Evolutionary conservation across 2,888 invertebrate species (phyloP).

Genomic region (Epistrophella euchroma): DNA sequence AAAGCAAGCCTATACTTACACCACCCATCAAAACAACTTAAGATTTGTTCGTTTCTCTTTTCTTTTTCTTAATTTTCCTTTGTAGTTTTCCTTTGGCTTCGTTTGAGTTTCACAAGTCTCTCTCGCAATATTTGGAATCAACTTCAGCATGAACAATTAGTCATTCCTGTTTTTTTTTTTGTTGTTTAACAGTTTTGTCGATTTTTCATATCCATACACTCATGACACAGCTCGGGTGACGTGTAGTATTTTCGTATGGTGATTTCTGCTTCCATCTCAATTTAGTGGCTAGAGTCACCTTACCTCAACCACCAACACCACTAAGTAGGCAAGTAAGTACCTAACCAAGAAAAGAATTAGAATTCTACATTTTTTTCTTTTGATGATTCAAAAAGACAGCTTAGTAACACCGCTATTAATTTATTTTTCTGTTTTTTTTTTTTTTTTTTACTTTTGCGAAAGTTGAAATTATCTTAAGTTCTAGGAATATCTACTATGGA

Average conservation of each 20-base stretch:
- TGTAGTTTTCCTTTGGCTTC: slow-evolving; percentile 26
- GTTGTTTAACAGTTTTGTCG: slow-evolving; percentile 56
- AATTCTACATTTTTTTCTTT: slow-evolving; percentile 20
- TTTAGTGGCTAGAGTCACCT: slow-evolving; percentile 20
- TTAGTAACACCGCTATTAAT: slow-evolving; percentile 20
- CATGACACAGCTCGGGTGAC: slow-evolving; percentile 66
- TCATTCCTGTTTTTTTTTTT: slow-evolving; percentile 57
- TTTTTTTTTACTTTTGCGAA: slow-evolving; percentile 42
- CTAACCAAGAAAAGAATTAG: neutral
- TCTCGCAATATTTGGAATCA: slow-evolving; percentile 69
- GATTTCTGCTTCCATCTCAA: slow-evolving; percentile 25
- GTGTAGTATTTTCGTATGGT: slow-evolving; percentile 50
- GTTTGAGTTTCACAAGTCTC: slow-evolving; percentile 63
- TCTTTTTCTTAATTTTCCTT: slow-evolving; percentile 13
- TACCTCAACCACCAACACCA: slow-evolving; percentile 1
- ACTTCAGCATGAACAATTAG: slow-evolving; percentile 67
- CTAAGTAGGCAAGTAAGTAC: neutral
- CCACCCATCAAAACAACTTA: slow-evolving; percentile 2
- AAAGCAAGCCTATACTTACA: neutral
- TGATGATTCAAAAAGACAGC: slow-evolving; percentile 27
- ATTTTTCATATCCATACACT: slow-evolving; percentile 43
- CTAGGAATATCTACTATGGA: slow-evolving; percentile 1
- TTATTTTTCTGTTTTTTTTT: neutral
- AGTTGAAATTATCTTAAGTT: slow-evolving; percentile 44
- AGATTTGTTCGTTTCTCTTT: slow-evolving; percentile 4